phyloP scores from a whole-genome alignment of 1,140 invertebrate genomes.

The Temnothorax nylanderi region DNA sequence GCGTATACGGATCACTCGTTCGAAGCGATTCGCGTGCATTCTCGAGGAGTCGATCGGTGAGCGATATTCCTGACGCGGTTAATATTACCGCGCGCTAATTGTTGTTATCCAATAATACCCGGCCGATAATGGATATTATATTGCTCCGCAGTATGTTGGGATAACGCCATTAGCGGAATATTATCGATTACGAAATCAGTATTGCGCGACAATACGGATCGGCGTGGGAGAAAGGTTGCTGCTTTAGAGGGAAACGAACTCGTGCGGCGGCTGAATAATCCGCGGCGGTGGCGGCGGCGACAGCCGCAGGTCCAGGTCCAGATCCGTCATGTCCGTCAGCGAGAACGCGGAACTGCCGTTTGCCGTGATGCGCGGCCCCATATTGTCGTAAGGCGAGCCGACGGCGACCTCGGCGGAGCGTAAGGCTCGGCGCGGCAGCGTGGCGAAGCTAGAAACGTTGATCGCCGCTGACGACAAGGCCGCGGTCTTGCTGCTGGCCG shows the following conservation, averaged over 20 bases:
- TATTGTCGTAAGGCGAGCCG: constrained; percentile 91
- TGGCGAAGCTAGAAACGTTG: constrained; percentile 87
- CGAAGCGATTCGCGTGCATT: constrained; percentile 3
- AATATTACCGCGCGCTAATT: constrained; percentile 46
- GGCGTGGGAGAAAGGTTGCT: neutral
- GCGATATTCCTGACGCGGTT: neutral
- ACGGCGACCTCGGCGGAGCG: constrained; percentile 79
- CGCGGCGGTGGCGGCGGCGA: constrained; percentile 86
- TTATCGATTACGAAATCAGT: constrained; percentile 42
- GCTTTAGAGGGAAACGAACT: constrained; percentile 83
- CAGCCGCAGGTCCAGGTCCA: constrained; percentile 82
- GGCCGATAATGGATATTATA: constrained; percentile 15
- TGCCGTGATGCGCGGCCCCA: constrained; percentile 95
- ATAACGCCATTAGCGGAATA: constrained; percentile 30
- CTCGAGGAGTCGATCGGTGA: constrained; percentile 3
- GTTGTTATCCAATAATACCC: constrained; percentile 24
- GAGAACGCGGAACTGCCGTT: constrained; percentile 93
- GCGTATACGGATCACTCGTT: constrained; percentile 32
- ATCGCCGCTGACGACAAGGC: constrained; percentile 59
- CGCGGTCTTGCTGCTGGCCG: constrained; percentile 68
- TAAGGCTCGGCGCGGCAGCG: constrained; percentile 86
- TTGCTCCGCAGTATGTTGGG: constrained; percentile 11
- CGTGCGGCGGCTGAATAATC: constrained; percentile 85
- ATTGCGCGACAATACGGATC: constrained; percentile 8
- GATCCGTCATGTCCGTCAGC: constrained; percentile 90